These are phyloP conservation scores for Cherax quadricarinatus DNA, from an alignment of 1,140 invertebrate genomes.

Conservation along the genomic window DNA sequence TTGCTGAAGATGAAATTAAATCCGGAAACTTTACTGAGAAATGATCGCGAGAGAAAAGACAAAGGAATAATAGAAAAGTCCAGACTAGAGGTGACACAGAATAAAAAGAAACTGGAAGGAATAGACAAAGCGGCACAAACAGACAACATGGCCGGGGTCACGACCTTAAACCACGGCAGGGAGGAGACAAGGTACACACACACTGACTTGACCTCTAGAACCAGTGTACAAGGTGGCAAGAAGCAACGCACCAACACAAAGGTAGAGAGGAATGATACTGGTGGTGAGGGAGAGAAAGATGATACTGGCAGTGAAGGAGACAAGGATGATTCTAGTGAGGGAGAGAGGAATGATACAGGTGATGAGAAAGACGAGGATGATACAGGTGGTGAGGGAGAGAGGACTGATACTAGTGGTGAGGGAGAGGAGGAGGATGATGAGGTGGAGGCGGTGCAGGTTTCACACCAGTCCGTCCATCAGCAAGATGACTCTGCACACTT, in stretches of 20 bases:
- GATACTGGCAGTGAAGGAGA: background rate
- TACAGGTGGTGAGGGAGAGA: too few relatives aligned
- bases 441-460: background rate
- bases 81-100: background rate
- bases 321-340: background rate
- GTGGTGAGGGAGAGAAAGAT: background rate
- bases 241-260: background rate
- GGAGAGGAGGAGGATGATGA: background rate
- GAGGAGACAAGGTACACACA: constrained; percentile 40
- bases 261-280: constrained; percentile 10
- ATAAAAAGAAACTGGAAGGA: constrained; percentile 1
- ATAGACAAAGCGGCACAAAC: background rate
- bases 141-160: background rate
- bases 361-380: background rate
- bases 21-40: background rate
- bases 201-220: constrained; percentile 11
- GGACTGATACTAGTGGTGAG: background rate
- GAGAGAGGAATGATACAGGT: background rate
- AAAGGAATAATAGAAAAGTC: background rate
- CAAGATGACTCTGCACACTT: constrained; percentile 35
- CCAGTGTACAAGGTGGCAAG: constrained; percentile 12
- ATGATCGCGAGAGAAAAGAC: background rate
- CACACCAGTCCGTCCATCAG: constrained; percentile 22
- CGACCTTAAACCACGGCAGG: constrained; percentile 14
- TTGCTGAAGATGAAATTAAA: background rate